A percentile compares a stretch with the other conserved stretches of the same genome.
These are phyloP conservation scores for Mesaphorura yosii DNA, from an alignment of 1,140 invertebrate genomes.

Conservation along the genomic window DNA sequence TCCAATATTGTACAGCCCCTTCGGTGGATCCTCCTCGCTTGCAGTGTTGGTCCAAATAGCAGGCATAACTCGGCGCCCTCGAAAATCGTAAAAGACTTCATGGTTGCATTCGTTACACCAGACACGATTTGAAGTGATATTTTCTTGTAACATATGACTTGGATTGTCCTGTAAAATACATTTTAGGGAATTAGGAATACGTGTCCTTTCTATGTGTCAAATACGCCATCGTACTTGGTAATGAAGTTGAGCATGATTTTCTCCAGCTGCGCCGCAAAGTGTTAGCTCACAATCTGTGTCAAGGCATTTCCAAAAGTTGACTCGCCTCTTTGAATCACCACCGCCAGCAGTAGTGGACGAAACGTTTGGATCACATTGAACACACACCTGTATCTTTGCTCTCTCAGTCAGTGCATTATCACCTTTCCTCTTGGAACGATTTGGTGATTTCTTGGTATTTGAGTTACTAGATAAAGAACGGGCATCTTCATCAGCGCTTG, in stretches of 20 bases:
- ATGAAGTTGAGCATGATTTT: constrained; percentile 26
- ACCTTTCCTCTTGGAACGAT: too few relatives aligned
- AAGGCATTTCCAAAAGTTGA: constrained; percentile 26
- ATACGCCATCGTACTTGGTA: constrained; percentile 20
- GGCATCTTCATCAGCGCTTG: too few relatives aligned
- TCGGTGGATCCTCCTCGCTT: constrained; percentile 38
- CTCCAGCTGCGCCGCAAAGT: constrained; percentile 19
- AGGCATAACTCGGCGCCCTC: constrained; percentile 26
- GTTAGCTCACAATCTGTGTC: constrained; percentile 19
- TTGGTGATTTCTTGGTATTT: too few relatives aligned
- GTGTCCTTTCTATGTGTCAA: too few relatives aligned
- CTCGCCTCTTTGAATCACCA: not conserved
- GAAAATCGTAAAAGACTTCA: constrained; percentile 50
- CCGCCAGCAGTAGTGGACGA: too few relatives aligned
- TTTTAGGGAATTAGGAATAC: not conserved
- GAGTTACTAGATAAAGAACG: too few relatives aligned
- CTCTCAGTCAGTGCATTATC: too few relatives aligned
- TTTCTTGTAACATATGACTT: constrained; percentile 69
- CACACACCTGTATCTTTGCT: too few relatives aligned
- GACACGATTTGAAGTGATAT: constrained; percentile 62
- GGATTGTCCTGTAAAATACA: constrained; percentile 45
- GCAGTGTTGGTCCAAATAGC: constrained; percentile 15
- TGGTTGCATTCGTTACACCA: constrained; percentile 75
- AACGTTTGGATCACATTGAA: too few relatives aligned
- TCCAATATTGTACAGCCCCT: constrained; percentile 81